Conservation (phyloP, 2,888 invertebrate genomes). For the Cerastis rubricosa region DNA sequence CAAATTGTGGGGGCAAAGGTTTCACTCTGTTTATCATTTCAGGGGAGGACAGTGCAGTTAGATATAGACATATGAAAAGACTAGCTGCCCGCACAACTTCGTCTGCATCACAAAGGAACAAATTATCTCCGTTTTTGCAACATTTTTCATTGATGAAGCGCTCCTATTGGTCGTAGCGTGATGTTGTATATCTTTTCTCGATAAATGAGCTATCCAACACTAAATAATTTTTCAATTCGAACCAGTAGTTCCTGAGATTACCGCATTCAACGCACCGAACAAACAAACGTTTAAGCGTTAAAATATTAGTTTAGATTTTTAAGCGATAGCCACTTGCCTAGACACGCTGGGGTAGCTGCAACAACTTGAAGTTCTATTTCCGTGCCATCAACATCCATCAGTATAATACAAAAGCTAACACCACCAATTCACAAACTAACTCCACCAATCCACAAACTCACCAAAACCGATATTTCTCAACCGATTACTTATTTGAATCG, state of each 20-base stretch:
- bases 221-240: too few relatives aligned
- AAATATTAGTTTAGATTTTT: background rate
- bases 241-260: too few relatives aligned
- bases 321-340: background rate
- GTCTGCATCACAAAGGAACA: too few relatives aligned
- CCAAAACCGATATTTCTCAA: slow-evolving; percentile 36
- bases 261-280: too few relatives aligned
- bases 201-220: too few relatives aligned
- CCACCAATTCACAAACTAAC: background rate
- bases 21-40: background rate
- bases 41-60: background rate
- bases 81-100: too few relatives aligned
- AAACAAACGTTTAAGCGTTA: too few relatives aligned
- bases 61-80: too few relatives aligned
- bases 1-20: background rate
- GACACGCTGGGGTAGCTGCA: background rate
- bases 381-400: background rate
- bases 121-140: too few relatives aligned
- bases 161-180: too few relatives aligned
- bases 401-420: background rate
- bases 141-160: too few relatives aligned
- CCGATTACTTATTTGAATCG: slow-evolving; percentile 31
- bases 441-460: background rate
- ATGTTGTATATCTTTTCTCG: too few relatives aligned
- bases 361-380: background rate